Percentiles rank a stretch among this genome's conserved stretches.
phyloP scores from a whole-genome alignment of 92 coral and sea anemone genomes.

The Heteractis magnifica region DNA sequence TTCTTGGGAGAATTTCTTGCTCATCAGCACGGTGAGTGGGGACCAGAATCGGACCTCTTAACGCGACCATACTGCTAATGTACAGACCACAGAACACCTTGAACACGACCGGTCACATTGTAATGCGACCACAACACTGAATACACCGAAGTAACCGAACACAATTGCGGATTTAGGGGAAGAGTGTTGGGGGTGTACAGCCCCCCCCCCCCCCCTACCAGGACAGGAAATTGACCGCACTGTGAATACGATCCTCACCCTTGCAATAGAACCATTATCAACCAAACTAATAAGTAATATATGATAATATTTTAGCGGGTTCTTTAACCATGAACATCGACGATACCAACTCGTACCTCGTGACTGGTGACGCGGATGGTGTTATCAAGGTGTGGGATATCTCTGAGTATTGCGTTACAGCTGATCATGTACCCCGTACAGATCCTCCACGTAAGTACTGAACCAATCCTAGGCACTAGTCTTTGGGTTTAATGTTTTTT shows the following conservation, averaged over 20 bases:
- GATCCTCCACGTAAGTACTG: slow-evolving; percentile 74
- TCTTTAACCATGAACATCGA: slow-evolving; percentile 91
- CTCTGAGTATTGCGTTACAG: slow-evolving; percentile 65
- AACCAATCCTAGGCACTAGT: neutral
- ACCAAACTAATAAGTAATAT: neutral
- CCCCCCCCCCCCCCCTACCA: too few species aligned
- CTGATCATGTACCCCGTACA: slow-evolving; percentile 20
- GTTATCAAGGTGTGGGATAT: slow-evolving; percentile 90
- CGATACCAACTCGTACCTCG: slow-evolving; percentile 65
- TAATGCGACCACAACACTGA: too few species aligned
- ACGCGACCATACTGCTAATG: too few species aligned
- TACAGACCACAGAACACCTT: too few species aligned
- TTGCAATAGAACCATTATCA: too few species aligned
- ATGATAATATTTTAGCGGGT: slow-evolving; percentile 55
- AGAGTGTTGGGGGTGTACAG: too few species aligned
- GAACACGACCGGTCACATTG: too few species aligned
- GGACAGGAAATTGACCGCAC: neutral
- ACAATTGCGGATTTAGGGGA: too few species aligned
- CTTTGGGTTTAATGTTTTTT: too few species aligned
- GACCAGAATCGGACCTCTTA: neutral
- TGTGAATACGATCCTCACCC: neutral
- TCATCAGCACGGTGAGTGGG: slow-evolving; percentile 67
- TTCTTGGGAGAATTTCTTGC: slow-evolving; percentile 85
- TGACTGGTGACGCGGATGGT: slow-evolving; percentile 95
- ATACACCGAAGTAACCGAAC: too few species aligned